These are phyloP conservation scores for Oryzias sinensis DNA, from an alignment of 2,797 vertebrate species.

Conservation along the genomic window DNA sequence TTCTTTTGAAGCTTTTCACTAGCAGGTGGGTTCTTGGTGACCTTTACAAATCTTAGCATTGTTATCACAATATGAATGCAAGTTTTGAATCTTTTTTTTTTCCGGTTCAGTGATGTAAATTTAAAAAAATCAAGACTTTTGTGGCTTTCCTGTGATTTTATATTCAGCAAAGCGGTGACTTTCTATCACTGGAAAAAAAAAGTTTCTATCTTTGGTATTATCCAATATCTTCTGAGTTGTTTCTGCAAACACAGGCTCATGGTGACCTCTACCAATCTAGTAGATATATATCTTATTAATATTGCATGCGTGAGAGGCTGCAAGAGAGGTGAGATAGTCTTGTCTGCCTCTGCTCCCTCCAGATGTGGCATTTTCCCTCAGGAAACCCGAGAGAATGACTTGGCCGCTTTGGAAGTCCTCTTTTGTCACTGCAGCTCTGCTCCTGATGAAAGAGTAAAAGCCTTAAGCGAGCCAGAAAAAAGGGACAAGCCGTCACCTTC, in stretches of 20 bases:
- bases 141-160: not conserved
- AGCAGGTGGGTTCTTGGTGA: too few relatives aligned
- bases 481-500: slow-evolving; percentile 26
- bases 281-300: slow-evolving; percentile 40
- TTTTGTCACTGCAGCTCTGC: slow-evolving; percentile 43
- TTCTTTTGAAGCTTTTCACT: too few relatives aligned
- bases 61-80: too few relatives aligned
- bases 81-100: too few relatives aligned
- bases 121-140: not conserved
- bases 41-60: too few relatives aligned
- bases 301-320: slow-evolving; percentile 27
- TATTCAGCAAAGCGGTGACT: slow-evolving; percentile 2
- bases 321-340: slow-evolving; percentile 24
- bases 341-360: slow-evolving; percentile 31
- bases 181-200: not conserved
- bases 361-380: slow-evolving; percentile 31
- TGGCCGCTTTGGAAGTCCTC: slow-evolving; percentile 56
- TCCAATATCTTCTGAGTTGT: slow-evolving; percentile 18
- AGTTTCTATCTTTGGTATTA: not conserved
- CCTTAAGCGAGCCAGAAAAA: slow-evolving; percentile 12
- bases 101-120: not conserved
- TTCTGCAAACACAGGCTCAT: slow-evolving; percentile 25
- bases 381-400: slow-evolving; percentile 45
- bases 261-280: slow-evolving; percentile 33
- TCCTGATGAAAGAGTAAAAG: slow-evolving; percentile 29